Conservation (phyloP, 2,888 invertebrate species). For the Shargacucullia verbasci region DNA sequence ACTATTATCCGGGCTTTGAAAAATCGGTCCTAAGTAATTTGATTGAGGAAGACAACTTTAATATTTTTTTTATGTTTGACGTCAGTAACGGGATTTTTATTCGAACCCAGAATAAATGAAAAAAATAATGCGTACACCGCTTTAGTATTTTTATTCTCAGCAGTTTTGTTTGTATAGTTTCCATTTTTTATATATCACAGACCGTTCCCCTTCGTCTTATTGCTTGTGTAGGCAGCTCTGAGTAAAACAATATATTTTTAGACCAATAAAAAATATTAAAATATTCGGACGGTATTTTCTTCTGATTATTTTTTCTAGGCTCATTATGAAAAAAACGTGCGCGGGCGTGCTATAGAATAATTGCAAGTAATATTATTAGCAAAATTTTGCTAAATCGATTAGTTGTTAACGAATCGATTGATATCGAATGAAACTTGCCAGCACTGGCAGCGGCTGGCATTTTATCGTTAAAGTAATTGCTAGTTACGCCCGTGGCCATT, state of each 20-base stretch:
- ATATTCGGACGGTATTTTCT: conserved; percentile 4
- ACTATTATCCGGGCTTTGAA: no score
- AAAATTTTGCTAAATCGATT: no score
- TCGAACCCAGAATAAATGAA: conserved; percentile 6
- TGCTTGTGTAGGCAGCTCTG: conserved; percentile 35
- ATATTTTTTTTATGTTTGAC: conserved; percentile 2
- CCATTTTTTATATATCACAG: conserved; percentile 1
- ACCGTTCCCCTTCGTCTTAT: conserved; percentile 13
- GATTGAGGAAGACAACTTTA: background rate
- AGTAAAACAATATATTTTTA: conserved; percentile 11
- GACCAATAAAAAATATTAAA: background rate
- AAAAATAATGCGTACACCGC: conserved; percentile 1
- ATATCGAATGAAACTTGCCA: background rate
- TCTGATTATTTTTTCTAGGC: background rate
- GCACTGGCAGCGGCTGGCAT: background rate
- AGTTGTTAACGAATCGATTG: background rate
- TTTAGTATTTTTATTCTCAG: conserved; percentile 19
- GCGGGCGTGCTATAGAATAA: background rate
- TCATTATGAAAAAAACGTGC: background rate
- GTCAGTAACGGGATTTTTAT: conserved; percentile 19
- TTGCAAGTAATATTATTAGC: conserved; percentile 1
- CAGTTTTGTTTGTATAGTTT: conserved; percentile 21
- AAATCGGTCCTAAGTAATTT: no score
- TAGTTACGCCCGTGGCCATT: conserved; percentile 6
- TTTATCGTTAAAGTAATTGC: background rate